These are phyloP conservation scores for Pseudochromis fuscus DNA, from an alignment of 2,797 vertebrate genomes.

Conservation along the genomic window DNA sequence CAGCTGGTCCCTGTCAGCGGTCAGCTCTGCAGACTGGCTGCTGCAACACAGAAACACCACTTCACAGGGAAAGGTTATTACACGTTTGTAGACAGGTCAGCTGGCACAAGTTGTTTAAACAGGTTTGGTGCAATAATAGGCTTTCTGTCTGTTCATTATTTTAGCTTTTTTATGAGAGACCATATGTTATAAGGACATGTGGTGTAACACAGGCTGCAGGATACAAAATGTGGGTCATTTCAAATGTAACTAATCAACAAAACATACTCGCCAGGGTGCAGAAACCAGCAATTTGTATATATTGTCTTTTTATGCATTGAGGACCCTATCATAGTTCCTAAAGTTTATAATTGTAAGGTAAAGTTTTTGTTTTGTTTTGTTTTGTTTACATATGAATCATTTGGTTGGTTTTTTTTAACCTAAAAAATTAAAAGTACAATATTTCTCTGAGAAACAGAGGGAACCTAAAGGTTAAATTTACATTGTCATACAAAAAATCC, in stretches of 20 bases:
- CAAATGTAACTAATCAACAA: constrained; percentile 18
- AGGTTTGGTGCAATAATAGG: constrained; percentile 49
- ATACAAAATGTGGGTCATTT: constrained; percentile 19
- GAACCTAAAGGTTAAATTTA: too few species aligned
- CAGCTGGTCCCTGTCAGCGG: constrained; percentile 40
- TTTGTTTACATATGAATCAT: neutral
- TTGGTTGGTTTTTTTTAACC: too few species aligned
- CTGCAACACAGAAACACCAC: constrained; percentile 16
- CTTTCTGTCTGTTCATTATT: constrained; percentile 36
- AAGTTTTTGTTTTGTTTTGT: neutral
- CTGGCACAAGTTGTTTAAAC: constrained; percentile 39
- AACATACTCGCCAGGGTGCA: constrained; percentile 66
- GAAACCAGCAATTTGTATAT: constrained; percentile 26
- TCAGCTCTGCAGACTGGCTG: constrained; percentile 44
- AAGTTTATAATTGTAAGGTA: too few species aligned
- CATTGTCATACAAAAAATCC: too few species aligned
- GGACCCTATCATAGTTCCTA: neutral
- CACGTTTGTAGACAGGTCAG: constrained; percentile 44
- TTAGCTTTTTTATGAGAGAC: constrained; percentile 34
- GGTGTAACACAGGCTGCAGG: constrained; percentile 7
- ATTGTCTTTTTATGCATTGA: constrained; percentile 3
- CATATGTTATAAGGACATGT: constrained; percentile 39
- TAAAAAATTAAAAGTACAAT: too few species aligned
- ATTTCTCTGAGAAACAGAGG: too few species aligned
- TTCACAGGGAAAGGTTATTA: constrained; percentile 31